Percentiles rank a stretch among this genome's conserved stretches.
Evolutionary conservation across 2,888 invertebrate species (phyloP).

Genomic region (Phengaris alcon): DNA sequence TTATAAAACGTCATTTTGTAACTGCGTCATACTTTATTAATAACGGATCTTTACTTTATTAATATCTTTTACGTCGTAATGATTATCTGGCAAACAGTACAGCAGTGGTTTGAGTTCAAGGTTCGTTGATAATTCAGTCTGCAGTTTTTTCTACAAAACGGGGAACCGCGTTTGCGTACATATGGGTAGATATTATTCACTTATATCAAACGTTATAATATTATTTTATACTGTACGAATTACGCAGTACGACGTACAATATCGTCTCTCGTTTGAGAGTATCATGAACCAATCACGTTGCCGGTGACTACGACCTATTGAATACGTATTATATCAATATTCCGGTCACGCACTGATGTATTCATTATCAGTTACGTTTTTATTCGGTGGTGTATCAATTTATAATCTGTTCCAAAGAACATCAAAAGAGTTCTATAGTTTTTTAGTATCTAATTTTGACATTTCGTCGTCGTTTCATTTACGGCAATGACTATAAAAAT

Average conservation of each 20-base stretch:
- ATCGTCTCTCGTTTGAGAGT: not conserved
- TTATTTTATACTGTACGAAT: not conserved
- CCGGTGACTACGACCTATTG: not conserved
- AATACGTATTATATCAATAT: not conserved
- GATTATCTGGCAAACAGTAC: too few relatives aligned
- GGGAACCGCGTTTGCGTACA: too few relatives aligned
- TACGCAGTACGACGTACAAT: not conserved
- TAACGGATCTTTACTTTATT: too few relatives aligned
- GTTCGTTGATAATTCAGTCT: too few relatives aligned
- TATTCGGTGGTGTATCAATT: not conserved
- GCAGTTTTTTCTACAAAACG: too few relatives aligned
- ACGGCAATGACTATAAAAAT: not conserved
- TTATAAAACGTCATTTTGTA: conserved; percentile 69
- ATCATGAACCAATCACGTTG: not conserved
- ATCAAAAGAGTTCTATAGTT: too few relatives aligned
- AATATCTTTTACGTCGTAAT: too few relatives aligned
- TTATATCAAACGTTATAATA: not conserved
- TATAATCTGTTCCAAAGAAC: not conserved
- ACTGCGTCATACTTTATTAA: conserved; percentile 18
- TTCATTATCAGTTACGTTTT: conserved; percentile 10
- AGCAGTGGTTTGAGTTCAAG: too few relatives aligned
- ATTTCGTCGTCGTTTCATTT: not conserved
- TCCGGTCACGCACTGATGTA: conserved; percentile 2
- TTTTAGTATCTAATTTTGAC: not conserved
- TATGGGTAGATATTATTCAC: too few relatives aligned